These are phyloP conservation scores for Anastrepha obliqua DNA, from an alignment of 1,140 invertebrate species.

Conservation along the genomic window DNA sequence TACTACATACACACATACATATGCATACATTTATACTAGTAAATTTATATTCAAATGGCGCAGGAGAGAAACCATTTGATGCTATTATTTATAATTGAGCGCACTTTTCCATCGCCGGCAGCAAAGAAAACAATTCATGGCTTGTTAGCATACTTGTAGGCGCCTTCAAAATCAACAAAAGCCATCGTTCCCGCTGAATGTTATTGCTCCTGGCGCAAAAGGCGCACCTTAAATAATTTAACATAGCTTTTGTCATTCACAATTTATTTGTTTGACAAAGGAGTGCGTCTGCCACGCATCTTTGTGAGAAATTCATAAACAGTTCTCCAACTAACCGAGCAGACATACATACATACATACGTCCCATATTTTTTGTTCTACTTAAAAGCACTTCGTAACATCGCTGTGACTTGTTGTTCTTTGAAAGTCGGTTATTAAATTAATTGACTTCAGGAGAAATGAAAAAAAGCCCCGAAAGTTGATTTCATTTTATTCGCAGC, in stretches of 20 bases:
- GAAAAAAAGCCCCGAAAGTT: neutral
- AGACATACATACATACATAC: no score
- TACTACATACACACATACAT: no score
- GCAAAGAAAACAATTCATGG: neutral
- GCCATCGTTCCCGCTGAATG: neutral
- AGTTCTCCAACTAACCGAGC: slow-evolving; percentile 1
- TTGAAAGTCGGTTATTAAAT: neutral
- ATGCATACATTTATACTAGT: no score
- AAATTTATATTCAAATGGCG: neutral
- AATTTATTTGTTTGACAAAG: slow-evolving; percentile 38
- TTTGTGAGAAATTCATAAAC: neutral
- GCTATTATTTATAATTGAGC: slow-evolving; percentile 6
- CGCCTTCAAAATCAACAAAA: slow-evolving; percentile 32
- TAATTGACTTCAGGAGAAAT: slow-evolving; percentile 1
- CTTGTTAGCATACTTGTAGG: slow-evolving; percentile 45
- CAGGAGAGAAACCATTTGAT: neutral
- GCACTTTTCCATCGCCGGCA: neutral
- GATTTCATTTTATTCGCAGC: neutral
- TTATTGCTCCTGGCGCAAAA: neutral
- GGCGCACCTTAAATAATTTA: neutral
- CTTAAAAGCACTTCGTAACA: neutral
- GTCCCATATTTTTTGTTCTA: neutral
- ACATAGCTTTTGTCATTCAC: neutral
- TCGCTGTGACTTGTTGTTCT: neutral
- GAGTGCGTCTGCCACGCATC: neutral